Base-by-base conservation (phyloP, 2,113 vertebrate genomes). In the Salvelinus alpinus region DNA sequence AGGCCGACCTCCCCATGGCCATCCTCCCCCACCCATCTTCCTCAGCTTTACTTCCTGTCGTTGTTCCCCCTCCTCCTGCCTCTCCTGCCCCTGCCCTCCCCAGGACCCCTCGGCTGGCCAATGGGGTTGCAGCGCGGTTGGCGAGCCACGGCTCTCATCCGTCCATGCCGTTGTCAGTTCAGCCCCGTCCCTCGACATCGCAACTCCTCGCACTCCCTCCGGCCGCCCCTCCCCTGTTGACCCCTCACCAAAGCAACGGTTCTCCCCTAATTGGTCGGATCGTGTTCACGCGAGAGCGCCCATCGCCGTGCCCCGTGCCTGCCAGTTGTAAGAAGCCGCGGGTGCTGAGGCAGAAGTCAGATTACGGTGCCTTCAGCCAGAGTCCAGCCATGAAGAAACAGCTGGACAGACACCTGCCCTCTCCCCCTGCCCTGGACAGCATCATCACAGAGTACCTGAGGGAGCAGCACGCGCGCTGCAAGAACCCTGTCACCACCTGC, bases 371-470 rank as follows among this genome's bases (percentile, higher is more conserved):
- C 78, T 99, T 99, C 82, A 97, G 95, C 89, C 98, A 99, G 91
- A 99, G 96, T 87, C 98, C 98, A 57, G 98, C 98, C 76, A 96
- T 99, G 94, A 98, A 97, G 90, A 99, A 99, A 81, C 97, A 99
- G 91, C 86, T 99, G 91, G 98, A 99, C 88, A 94, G 97, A 73
- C 96, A 97, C 83, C 95, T 98, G 85, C 97, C 97, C 71, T 99
- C 98, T 74, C 98, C 98, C 0, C 98, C 98, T 73, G 96, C 95
- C 0, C 89, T 99, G 82, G 98, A 99, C 94, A 95, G 97, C 91
- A 99, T 99, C 90, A 99, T 99, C 90, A 99, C 98, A 31, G 98
- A 99, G 82, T 99, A 99, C 88, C 92, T 99, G 89, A 94, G 98
- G 82, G 98, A 99, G 88, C 98, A 99, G 91, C 98, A 99, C 0